Evolutionary conservation across 2,888 invertebrate genomes (phyloP), one percentile per base, ranked within the genome.

Genomic region (Zygogramma bicolorata): DNA sequence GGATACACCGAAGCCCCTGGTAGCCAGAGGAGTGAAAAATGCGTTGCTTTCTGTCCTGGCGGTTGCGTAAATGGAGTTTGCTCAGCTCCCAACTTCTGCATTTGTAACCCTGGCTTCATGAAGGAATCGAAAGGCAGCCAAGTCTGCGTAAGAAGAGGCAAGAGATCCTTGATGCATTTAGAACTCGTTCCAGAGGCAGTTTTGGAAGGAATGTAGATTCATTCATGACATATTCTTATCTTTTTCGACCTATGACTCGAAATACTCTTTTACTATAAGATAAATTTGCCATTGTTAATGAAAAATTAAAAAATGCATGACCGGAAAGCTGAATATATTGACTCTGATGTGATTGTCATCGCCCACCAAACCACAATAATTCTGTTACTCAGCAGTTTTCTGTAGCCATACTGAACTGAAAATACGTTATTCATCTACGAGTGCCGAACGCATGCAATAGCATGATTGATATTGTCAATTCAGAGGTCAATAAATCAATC

Each of bases 41-140:
- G 91, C 77, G 83, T 88, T 7, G 88, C 90, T 2, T 86, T 90
- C 75, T 94, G 94, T 79, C 88, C 90, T 0, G 90, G 90, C n/a
- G 94, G 94, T 0, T 95, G 95, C 78, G 88, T 88, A 7, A 94
- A 94, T 81, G 95, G 94, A 0, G 88, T 89, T 20, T 95, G 95
- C 79, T 90, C 93, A 0, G 90, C 91, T 0, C 94, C 94, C 0
- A 92, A 93, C 84, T 90, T 92, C 81, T 95, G 95, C 82, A 89
- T 93, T 71, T 95, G 95, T 81, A 91, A 92, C 79, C 88, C 89
- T 0, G 94, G 94, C 0, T 94, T 88, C 82, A 85, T 88, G 67
- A 93, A 92, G 79, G 91, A 92, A 79, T 88, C 90, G 0, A 92
- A 92, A 80, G 91, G 91, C 1, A 89, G 91, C n/a, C 89, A 91